Conservation (phyloP, 1,140 invertebrate genomes). For the Dolichoris vasculosae region DNA sequence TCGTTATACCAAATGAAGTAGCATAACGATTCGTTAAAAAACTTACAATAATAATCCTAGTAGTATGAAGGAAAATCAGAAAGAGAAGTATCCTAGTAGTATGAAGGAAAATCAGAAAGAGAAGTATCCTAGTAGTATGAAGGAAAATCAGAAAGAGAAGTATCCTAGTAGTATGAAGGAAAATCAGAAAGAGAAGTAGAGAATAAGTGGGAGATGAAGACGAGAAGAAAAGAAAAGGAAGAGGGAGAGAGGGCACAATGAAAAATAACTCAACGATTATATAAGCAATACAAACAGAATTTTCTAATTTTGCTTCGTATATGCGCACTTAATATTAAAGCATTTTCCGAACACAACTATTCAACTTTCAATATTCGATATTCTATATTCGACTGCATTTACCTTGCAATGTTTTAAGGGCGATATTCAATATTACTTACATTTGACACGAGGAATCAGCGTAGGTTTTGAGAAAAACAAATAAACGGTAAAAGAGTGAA, state of each 20-base stretch:
- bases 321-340: not conserved
- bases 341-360: not conserved
- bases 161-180: no score
- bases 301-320: not conserved
- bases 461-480: no score
- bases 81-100: not conserved
- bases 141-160: not conserved
- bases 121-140: not conserved
- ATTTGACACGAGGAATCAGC: not conserved
- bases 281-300: not conserved
- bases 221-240: not conserved
- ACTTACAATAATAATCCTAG: conserved; percentile 24
- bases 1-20: not conserved
- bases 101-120: not conserved
- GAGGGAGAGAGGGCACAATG: not conserved
- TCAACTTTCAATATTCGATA: not conserved
- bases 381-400: not conserved
- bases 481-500: no score
- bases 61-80: not conserved
- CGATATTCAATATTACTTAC: not conserved
- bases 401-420: not conserved
- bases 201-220: not conserved
- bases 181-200: not conserved
- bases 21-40: conserved; percentile 15
- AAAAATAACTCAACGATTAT: not conserved